phyloP scores from a whole-genome alignment of 1,140 invertebrate species.

The Leptoteleia sp. region DNA sequence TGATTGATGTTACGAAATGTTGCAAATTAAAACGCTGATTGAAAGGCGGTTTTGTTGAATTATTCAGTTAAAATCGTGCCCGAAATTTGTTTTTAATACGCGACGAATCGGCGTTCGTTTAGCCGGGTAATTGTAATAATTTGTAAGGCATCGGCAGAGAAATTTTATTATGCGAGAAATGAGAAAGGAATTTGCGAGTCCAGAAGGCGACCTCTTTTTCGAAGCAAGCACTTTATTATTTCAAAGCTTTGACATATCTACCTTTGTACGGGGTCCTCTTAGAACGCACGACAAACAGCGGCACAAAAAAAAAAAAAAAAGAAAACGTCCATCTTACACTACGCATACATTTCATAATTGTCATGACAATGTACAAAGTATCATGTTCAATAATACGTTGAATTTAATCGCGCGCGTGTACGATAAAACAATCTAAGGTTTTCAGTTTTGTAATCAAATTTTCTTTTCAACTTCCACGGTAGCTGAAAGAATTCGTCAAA shows the following conservation, averaged over 20 bases:
- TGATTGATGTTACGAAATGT: constrained; percentile 52
- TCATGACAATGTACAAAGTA: constrained; percentile 47
- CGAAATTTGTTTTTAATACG: no score
- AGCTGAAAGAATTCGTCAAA: constrained; percentile 11
- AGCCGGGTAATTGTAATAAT: constrained; percentile 7
- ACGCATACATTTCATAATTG: constrained; percentile 53
- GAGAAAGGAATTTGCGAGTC: constrained; percentile 31
- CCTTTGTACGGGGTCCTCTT: constrained; percentile 52
- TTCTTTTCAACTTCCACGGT: constrained; percentile 13
- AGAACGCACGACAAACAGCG: constrained; percentile 51
- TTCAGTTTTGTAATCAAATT: constrained; percentile 31
- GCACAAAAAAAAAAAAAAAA: constrained; percentile 42
- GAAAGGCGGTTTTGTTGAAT: constrained; percentile 18
- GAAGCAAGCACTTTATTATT: constrained; percentile 52
- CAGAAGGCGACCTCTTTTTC: constrained; percentile 47
- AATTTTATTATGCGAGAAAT: constrained; percentile 35
- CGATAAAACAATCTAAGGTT: constrained; percentile 35
- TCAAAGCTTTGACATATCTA: constrained; percentile 50
- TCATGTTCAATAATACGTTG: constrained; percentile 49
- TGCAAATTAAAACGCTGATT: constrained; percentile 38
- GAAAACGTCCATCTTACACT: constrained; percentile 52
- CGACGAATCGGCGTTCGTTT: not conserved
- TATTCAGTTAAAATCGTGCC: no score
- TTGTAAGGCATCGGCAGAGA: constrained; percentile 2
- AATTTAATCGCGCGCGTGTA: constrained; percentile 15